Evolutionary conservation across 2,113 vertebrate genomes (phyloP).

Genomic region (Thermophis baileyi): DNA sequence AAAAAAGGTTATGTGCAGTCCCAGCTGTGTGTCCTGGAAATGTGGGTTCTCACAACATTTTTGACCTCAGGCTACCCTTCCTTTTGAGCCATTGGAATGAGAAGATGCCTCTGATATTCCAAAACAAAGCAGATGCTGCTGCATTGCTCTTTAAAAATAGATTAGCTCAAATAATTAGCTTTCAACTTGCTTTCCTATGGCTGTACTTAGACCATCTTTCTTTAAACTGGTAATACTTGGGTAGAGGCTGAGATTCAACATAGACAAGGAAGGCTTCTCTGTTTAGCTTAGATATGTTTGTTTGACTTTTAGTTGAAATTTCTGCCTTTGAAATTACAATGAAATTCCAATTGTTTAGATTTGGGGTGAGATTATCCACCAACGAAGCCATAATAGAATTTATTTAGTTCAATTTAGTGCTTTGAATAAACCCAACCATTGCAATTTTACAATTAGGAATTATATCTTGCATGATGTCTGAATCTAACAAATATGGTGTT

Average conservation of each 20-base stretch:
- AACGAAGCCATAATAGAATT: background rate
- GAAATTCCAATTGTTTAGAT: background rate
- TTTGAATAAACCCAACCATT: background rate
- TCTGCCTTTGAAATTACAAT: background rate
- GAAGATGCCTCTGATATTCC: conserved; percentile 25
- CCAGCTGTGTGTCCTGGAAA: background rate
- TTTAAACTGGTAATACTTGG: background rate
- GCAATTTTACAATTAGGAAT: background rate
- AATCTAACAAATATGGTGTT: background rate
- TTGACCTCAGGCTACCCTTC: background rate
- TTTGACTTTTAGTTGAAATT: background rate
- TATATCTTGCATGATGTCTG: background rate
- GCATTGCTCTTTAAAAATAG: background rate
- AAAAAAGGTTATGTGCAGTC: conserved; percentile 28
- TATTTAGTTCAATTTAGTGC: background rate
- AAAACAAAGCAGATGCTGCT: background rate
- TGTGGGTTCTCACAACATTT: conserved; percentile 3
- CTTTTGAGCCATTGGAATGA: conserved; percentile 10
- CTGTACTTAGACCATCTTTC: background rate
- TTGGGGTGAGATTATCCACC: background rate
- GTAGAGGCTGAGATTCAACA: background rate
- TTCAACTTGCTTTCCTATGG: background rate
- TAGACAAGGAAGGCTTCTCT: background rate
- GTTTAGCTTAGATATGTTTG: background rate
- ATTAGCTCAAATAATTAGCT: background rate